phyloP scores from a whole-genome alignment of 2,113 vertebrate genomes.

The Erythrolamprus reginae region DNA sequence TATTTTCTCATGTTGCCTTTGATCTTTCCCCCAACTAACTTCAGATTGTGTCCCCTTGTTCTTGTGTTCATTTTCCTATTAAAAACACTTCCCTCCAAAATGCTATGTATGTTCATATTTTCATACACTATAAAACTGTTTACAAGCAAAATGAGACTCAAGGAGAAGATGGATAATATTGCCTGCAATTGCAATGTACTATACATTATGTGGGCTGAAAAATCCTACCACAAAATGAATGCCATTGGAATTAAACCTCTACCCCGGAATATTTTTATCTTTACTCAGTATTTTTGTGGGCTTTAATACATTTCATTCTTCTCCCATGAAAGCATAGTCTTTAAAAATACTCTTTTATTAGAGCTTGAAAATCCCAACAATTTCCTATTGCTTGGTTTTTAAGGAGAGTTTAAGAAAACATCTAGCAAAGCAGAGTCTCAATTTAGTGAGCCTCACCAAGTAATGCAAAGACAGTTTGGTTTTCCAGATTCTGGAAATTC shows the following conservation, averaged over 20 bases:
- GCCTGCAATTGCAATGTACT: background rate
- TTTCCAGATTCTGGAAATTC: background rate
- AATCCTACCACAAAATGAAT: background rate
- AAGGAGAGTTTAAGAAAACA: background rate
- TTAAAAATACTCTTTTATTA: background rate
- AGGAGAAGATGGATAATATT: background rate
- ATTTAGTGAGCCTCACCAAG: background rate
- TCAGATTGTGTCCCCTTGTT: too few relatives aligned
- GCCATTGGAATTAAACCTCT: background rate
- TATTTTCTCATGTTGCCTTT: too few relatives aligned
- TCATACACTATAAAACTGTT: background rate
- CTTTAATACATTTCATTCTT: slow-evolving; percentile 1
- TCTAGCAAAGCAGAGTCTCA: background rate
- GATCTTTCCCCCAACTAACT: too few relatives aligned
- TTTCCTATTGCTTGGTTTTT: background rate
- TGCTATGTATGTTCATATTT: background rate
- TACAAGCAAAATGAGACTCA: background rate
- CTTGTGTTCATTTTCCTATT: too few relatives aligned
- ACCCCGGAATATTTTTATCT: slow-evolving; percentile 1
- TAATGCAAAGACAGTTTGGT: background rate
- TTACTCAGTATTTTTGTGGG: background rate
- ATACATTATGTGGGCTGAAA: slow-evolving; percentile 1
- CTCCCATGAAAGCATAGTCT: background rate
- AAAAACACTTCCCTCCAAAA: too few relatives aligned
- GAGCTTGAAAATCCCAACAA: background rate